Evolutionary conservation across 2,113 vertebrate genomes (phyloP), one percentile per base, ranked within the genome.

Genomic region (Oreocharis arfaki): DNA sequence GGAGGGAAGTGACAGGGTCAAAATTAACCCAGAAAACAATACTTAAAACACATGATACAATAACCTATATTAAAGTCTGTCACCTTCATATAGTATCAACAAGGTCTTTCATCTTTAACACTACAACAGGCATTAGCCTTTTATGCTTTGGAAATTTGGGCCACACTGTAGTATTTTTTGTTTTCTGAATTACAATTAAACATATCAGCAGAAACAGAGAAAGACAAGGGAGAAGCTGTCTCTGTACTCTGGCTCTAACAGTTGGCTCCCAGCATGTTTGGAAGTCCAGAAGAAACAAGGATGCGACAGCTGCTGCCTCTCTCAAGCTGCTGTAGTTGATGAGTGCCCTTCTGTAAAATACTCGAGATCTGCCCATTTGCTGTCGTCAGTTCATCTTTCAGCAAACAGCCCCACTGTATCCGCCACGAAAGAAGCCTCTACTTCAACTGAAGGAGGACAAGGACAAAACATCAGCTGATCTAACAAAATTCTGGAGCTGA

Each of bases 221-320:
- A 39, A 57, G 27, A 83, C 11, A n/a, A 21, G 27, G 52, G 16
- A 69, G 68, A 88, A 81, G 59, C 28, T 94, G 27, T 21, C 30
- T 75, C 44, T 49, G 44, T 35, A 57, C 27, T n/a, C 71, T 88
- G 67, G 56, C 47, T 64, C 28, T 47, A 82, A 73, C 63, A 61
- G 53, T 21, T n/a, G 44, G 37, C 67, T 94, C 20, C 63, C 86
- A 77, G 83, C 4, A 1, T 28, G 24, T 55, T 46, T 44, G 46
- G 57, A 92, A 90, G 79, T 26, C 55, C 80, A 90, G 83, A 80
- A 86, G 79, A 90, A 95, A 93, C 33, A 57, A 88, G 70, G 61
- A 86, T 33, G 44, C 50, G 71, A 92, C 91, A 96, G 71, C 57
- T 80, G 83, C n/a, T 83, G 49, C 41, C 35, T 73, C 74, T 78